phyloP scores from a whole-genome alignment of 2,797 vertebrate species.

The Lacerta agilis region DNA sequence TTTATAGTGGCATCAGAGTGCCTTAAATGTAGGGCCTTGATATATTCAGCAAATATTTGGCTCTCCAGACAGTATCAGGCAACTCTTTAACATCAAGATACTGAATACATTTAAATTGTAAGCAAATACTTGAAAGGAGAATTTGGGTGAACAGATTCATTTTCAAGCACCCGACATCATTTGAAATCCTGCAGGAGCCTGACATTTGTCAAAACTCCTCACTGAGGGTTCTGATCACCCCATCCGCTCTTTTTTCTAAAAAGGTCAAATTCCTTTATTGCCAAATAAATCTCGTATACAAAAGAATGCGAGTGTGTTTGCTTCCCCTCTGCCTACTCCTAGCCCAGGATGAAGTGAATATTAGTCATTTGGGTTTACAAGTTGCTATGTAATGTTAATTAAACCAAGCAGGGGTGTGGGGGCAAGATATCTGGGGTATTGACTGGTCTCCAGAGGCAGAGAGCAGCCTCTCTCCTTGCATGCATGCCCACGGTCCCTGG shows the following conservation, averaged over 20 bases:
- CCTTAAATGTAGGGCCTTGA: too few relatives aligned
- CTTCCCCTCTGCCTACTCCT: background rate
- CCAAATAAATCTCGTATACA: conserved; percentile 38
- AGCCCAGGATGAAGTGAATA: conserved; percentile 30
- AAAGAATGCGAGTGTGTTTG: background rate
- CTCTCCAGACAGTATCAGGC: background rate
- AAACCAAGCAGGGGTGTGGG: background rate
- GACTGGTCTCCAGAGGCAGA: conserved; percentile 37
- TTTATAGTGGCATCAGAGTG: too few relatives aligned
- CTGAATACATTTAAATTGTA: too few relatives aligned
- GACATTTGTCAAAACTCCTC: background rate
- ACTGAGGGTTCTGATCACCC: background rate
- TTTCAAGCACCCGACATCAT: background rate
- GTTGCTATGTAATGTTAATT: conserved; percentile 47
- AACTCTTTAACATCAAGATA: background rate
- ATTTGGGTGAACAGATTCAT: background rate
- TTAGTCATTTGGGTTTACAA: conserved; percentile 27
- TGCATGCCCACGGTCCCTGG: background rate
- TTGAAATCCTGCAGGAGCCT: background rate
- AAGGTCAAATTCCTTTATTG: conserved; percentile 30
- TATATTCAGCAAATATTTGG: background rate
- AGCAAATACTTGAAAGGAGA: too few relatives aligned
- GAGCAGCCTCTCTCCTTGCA: conserved; percentile 40
- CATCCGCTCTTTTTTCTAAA: background rate
- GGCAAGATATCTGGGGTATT: background rate